Base-by-base conservation (phyloP, 2,113 vertebrate species). In the Sardina pilchardus region DNA sequence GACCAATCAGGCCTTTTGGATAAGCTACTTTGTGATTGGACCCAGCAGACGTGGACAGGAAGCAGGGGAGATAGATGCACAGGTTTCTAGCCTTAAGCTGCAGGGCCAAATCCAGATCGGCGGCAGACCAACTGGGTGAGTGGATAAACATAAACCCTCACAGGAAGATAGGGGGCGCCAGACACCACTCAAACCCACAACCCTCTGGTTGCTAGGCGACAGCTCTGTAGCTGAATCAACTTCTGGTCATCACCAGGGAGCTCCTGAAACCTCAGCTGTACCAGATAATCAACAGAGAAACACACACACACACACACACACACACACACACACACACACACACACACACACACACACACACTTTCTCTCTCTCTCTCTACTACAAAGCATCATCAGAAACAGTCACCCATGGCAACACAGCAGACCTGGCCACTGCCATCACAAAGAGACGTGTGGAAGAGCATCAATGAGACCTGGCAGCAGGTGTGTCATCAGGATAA, bases 221-320 rank as follows among this genome's bases (percentile, higher is more conserved):
- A 71, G 26, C 3, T 30, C 63, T 30, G 14, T 34, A 71, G 63
- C 63, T 12, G 30, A 12, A 30, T 10, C 63, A 71, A 26, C 59
- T 63, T 21, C 59, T 63, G 59, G 59, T n/a, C 21, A 21, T 63
- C 59, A 63, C 59, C 4, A 59, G 6, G 59, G 59, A 21, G 8
- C 59, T 6, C 24, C 24, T 71, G n/a, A 30, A 71, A 71, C 10
- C n/a, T 34, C 59, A 67, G 63, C 9, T 10, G 30, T 26, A 71
- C 1, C 9, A 26, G 24, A n/a, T 26, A 83, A 86, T 47, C 8
- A 14, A 16, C 34, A n/a, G 36, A 42, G 42, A 84, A 6, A 81
- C n/a, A 81, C 53, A 82, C 16, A 84, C n/a, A 26, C 0, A 53
- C 50, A 53, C 50, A 53, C 50, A 53, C 85, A 59, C 85, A 85